Evolutionary conservation across 2,113 vertebrate genomes (phyloP).

Genomic region (Lepus europaeus): DNA sequence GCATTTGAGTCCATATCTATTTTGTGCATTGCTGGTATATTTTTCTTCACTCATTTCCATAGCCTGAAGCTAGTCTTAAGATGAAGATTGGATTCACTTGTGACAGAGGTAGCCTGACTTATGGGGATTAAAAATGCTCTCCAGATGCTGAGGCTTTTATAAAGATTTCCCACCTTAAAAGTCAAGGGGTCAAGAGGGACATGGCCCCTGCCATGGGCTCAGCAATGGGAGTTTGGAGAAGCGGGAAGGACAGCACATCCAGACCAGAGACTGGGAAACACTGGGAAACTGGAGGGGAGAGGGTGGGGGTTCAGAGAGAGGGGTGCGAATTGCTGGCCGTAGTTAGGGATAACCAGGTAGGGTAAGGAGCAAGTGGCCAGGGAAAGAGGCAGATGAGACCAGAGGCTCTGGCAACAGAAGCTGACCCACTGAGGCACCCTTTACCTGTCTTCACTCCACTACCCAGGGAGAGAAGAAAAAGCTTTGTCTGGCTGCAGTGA

Average conservation of each 20-base stretch:
- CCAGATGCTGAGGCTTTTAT: not conserved
- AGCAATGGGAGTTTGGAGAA: slow-evolving; percentile 1
- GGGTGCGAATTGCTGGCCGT: slow-evolving; percentile 31
- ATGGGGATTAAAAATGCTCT: not conserved
- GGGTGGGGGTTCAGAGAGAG: not conserved
- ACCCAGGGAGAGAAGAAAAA: slow-evolving; percentile 26
- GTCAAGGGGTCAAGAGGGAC: slow-evolving; percentile 1
- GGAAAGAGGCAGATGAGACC: not conserved
- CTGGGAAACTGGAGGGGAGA: not conserved
- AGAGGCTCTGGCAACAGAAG: not conserved
- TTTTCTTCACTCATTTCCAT: not conserved
- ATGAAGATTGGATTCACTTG: not conserved
- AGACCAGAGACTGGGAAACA: slow-evolving; percentile 20
- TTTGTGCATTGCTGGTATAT: not conserved
- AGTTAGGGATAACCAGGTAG: not conserved
- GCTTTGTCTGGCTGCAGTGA: slow-evolving; percentile 41
- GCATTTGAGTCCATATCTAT: slow-evolving; percentile 52
- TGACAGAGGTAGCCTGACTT: slow-evolving; percentile 26
- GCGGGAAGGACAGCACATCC: not conserved
- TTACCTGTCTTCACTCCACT: slow-evolving; percentile 62
- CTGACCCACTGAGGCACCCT: not conserved
- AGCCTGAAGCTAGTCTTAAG: slow-evolving; percentile 45
- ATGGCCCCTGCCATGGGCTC: not conserved
- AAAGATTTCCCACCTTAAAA: slow-evolving; percentile 41
- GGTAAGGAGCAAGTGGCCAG: slow-evolving; percentile 34